Base-by-base conservation (phyloP, 2,797 vertebrate species). In the Moxostoma hubbsi region DNA sequence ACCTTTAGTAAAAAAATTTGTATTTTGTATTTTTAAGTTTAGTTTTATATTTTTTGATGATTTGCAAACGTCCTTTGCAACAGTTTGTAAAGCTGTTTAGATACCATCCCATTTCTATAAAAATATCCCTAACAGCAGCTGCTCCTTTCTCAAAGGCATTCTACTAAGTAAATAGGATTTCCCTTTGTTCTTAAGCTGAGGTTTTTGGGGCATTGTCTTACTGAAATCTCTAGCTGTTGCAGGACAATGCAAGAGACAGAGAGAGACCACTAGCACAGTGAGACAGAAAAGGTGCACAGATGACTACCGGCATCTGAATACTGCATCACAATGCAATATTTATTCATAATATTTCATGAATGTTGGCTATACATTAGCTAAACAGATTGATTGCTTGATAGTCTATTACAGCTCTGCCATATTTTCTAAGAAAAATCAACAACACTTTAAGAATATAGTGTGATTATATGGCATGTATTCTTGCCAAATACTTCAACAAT, bases 131-230 rank as follows among this genome's bases (percentile, higher is more conserved):
- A 12, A 49, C 36, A 63, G 66, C 36, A 49, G 43, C 58, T 49
- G 55, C 65, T 12, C 36, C 36, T 36, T 36, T 36, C 36, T 36
- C 36, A 36, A 72, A 64, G 57, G 13, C 58, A 72, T 79, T 79
- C 36, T 58, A 67, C 36, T 24, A 73, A 63, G 61, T 75, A 18
- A 57, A 75, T 24, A 47, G 9, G 9, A 67, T 72, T 73, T 45
- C 65, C 18, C 51, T 65, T 79, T 79, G 77, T 73, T 65, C 59
- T 65, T 73, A 64, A 65, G 13, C 65, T 18, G 51, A 58, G 77
- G 51, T 57, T 79, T 72, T 8, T 13, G 51, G 51, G 77, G 61
- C 46, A 58, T 58, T 78, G 9, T 66, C 68, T 66, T 72, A 58
- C 43, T 79, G 68, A 79, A 63, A 59, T 79, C 50, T 64, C 16